Evolutionary conservation across 1,140 invertebrate species (phyloP).

Genomic region (Frieseomelitta varia): DNA sequence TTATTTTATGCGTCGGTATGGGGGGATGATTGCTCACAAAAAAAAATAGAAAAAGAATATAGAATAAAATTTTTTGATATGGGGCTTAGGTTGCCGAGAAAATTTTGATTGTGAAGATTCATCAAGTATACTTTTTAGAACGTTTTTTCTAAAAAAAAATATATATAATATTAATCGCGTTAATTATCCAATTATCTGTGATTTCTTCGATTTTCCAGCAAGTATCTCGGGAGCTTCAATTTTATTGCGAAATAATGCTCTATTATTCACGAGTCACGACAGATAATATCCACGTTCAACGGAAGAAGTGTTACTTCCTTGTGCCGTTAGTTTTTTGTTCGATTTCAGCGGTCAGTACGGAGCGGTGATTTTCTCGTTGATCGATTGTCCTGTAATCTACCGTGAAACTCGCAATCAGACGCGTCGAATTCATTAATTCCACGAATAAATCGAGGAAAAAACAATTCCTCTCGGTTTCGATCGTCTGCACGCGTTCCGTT

Average conservation of each 20-base stretch:
- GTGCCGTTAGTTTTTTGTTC: neutral
- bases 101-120: no score
- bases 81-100: no score
- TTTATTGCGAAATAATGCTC: no score
- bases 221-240: no score
- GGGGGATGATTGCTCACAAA: no score
- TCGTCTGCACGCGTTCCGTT: neutral
- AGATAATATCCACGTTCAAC: neutral
- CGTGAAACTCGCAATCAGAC: neutral
- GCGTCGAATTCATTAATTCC: neutral
- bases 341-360: no score
- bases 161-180: no score
- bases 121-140: no score
- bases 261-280: neutral
- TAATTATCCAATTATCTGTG: neutral
- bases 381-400: conserved; percentile 3
- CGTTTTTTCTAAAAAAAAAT: no score
- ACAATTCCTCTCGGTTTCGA: neutral
- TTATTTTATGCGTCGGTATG: no score
- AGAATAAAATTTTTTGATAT: no score
- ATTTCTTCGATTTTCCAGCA: neutral
- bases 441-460: neutral
- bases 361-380: neutral
- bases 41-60: no score
- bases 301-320: neutral